Conservation (phyloP, 2,888 invertebrate genomes). For the Apodemia hepburni region DNA sequence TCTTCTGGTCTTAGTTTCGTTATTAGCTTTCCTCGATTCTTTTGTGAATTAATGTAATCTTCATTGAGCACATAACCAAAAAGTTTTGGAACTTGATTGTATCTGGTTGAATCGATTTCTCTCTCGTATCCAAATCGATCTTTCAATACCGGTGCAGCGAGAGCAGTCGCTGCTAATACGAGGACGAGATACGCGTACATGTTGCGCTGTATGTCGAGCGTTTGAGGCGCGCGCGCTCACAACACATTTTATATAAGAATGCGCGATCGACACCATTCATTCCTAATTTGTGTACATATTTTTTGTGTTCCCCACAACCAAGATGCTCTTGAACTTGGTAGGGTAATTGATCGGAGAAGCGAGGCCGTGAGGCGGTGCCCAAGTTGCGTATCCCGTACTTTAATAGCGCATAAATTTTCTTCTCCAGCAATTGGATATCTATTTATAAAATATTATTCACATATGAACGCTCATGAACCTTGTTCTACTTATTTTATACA, state of each 20-base stretch:
- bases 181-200: conserved; percentile 73
- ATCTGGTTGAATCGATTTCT: conserved; percentile 59
- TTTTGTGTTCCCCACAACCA: conserved; percentile 47
- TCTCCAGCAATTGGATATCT: background rate
- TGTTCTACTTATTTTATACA: conserved; percentile 62
- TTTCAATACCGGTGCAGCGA: conserved; percentile 40
- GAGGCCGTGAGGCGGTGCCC: conserved; percentile 30
- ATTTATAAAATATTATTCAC: background rate
- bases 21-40: conserved; percentile 63
- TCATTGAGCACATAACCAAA: conserved; percentile 57
- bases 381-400: conserved; percentile 19
- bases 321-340: conserved; percentile 68
- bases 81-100: conserved; percentile 58
- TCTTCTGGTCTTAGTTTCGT: conserved; percentile 63
- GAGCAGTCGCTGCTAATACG: conserved; percentile 54
- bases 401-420: background rate
- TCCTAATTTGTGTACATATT: conserved; percentile 68
- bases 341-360: conserved; percentile 43
- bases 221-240: conserved; percentile 71
- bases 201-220: conserved; percentile 64
- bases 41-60: conserved; percentile 53
- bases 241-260: conserved; percentile 67
- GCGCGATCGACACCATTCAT: conserved; percentile 70
- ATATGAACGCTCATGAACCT: conserved; percentile 60
- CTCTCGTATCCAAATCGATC: conserved; percentile 66